Percentiles rank a stretch among this genome's conserved stretches.
Conservation (phyloP, 92 coral and sea anemone genomes). For the Plumapathes pennacea region DNA sequence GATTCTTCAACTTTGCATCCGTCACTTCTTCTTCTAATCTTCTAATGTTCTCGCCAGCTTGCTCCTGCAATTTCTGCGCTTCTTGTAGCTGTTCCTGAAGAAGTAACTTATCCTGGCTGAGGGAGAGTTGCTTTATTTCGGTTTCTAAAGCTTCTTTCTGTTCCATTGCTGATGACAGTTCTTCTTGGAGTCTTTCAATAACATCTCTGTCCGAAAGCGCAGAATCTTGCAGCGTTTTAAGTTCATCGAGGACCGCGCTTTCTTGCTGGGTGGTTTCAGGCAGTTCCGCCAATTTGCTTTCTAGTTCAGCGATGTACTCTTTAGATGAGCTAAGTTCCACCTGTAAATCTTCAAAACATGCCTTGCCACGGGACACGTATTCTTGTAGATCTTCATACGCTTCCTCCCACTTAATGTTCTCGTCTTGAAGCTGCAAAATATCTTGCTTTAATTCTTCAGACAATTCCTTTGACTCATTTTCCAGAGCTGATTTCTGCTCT, state of each 20-base stretch:
- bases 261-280: not conserved
- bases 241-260: conserved; percentile 13
- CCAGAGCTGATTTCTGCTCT: not conserved
- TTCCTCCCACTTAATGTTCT: not conserved
- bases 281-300: not conserved
- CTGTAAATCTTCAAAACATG: not conserved
- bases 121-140: too few species aligned
- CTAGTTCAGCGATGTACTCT: conserved; percentile 5
- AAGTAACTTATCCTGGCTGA: too few species aligned
- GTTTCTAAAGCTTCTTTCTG: too few species aligned
- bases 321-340: not conserved
- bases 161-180: too few species aligned
- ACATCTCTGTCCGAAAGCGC: not conserved
- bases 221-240: conserved; percentile 6
- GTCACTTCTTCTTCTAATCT: too few species aligned
- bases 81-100: too few species aligned
- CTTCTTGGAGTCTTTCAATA: not conserved
- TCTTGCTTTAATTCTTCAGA: not conserved
- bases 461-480: not conserved
- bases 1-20: too few species aligned
- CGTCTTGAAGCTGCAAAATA: not conserved
- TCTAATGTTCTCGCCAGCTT: too few species aligned
- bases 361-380: not conserved
- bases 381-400: not conserved
- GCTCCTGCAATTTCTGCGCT: too few species aligned